Evolutionary conservation across 2,797 vertebrate species (phyloP), one percentile per base, ranked within the genome.

Genomic region (Merluccius polli): DNA sequence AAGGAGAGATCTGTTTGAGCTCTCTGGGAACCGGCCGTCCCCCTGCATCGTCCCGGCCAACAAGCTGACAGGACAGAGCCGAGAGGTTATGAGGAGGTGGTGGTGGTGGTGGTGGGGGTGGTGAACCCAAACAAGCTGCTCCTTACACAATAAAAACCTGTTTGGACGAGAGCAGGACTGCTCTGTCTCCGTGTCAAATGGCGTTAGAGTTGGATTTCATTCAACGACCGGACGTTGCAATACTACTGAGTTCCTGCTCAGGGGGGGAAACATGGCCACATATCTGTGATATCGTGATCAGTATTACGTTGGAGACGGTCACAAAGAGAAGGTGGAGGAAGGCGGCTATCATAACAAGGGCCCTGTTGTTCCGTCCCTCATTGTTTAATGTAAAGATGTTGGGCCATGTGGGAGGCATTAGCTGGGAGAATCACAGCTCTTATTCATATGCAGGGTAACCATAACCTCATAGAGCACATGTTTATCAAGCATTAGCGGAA

Each of bases 401-500:
- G 89, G 91, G 83, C 82, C 91, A 91, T 88, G 85, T 92, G 92
- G 88, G 90, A 93, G 89, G 89, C 91, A 88, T 92, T 93, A 92
- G 87, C 91, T 83, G 83, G 70, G 85, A 85, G 89, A 86, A 86
- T 84, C 85, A 87, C 90, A 84, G 69, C 85, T 84, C 86, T 90
- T 83, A 86, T 65, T 65, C 59, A 89, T 90, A 89, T 90, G 90
- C 87, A 89, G 87, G 85, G 89, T 91, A 92, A 92, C 90, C 70
- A 81, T 86, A 93, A 91, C 90, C 91, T 92, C 90, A 92, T 92
- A 92, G 91, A 87, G 86, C 83, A 86, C 88, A 79, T 84, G 89
- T 93, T 93, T 93, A 92, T 90, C 90, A 92, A 92, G 91, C 88
- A 93, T 92, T 92, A 93, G 92, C 77, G 91, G 92, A 91, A 94